Evolutionary conservation across 2,113 vertebrate genomes (phyloP), one percentile per base, ranked within the genome.

Genomic region (Geococcyx californianus): DNA sequence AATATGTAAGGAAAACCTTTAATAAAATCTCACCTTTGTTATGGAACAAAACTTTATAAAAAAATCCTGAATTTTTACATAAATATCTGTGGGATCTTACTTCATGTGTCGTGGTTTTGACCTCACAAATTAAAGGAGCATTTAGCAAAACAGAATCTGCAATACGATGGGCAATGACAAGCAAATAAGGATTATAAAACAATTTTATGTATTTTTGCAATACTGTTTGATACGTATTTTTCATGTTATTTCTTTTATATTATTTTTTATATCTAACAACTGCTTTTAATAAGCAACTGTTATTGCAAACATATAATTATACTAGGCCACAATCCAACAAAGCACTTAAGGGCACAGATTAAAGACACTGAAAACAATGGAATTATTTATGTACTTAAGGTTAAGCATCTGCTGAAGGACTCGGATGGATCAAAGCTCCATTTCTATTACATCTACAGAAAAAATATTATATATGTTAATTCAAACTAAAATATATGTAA

Each of bases 341-440:
- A 95, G 94, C 96, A 96, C 95, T 97, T 97, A 95, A 93, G 94
- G 91, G 90, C 91, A 95, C 84, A 91, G 84, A 97, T 95, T 96
- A 95, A 96, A 97, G 96, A 96, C 95, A 89, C 62, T 93, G 96
- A 97, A 96, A 95, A 97, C 95, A 97, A 97, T 95, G 95, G 94
- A 82, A 97, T 95, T 96, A 96, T 95, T 96, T 91, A 91, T 91
- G 78, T 95, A 72, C 55, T 96, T 97, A 95, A 95, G 95, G 95
- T 96, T 95, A 97, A 97, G 96, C 95, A 96, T 97, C 94, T 97
- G 96, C 87, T 96, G 94, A 97, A 97, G 91, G 84, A 96, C 92
- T 96, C 8, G 0, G 82, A 95, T 90, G 87, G 94, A 96, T 97
- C 94, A 97, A 95, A 95, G 94, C 91, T 79, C 55, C 72, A 90